Evolutionary conservation across 2,113 vertebrate species (phyloP), one percentile per base, ranked within the genome.

Genomic region (Hippopotamus amphibius): DNA sequence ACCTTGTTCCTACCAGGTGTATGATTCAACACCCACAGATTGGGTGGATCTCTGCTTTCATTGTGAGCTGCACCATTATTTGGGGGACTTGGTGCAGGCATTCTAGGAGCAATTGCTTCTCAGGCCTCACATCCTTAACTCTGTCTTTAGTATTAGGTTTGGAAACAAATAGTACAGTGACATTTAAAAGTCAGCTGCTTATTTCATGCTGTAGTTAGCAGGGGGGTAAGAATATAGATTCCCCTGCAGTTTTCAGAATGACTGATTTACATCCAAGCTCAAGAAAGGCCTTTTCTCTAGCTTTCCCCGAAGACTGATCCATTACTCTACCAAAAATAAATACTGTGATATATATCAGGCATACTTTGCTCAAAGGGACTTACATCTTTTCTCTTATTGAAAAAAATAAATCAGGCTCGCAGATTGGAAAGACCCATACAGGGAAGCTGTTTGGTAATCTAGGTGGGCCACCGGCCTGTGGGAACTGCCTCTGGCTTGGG

Each of bases 261-360:
- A 97, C 74, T 97, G 97, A 97, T 98, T 97, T 98, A 97, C 26
- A 96, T 92, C 94, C 1, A 0, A 82, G 69, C 87, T 95, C 92
- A 95, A 93, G 94, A 96, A 97, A 97, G 88, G 95, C 88, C 71
- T 98, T 97, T 98, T 96, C 92, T 92, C 59, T 90, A 88, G 97
- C 96, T 96, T 96, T 97, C 95, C 96, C 71, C 0, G 22, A 96
- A 97, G 97, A 97, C 94, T n/a, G 97, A 98, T 97, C 93, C 90
- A 94, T 97, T 97, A 93, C 83, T 95, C 84, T 55, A 77, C 92
- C 87, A 92, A 97, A 97, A 97, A 98, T 97, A 98, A 98, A 98
- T 98, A 98, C 95, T 97, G 96, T 97, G 96, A 97, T 97, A 90
- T 96, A 85, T 97, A 96, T 98, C 95, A 97, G 68, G 57, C 95